A percentile compares a stretch with the other conserved stretches of the same genome.
These are phyloP conservation scores for Brachyptera risi DNA, from an alignment of 2,888 invertebrate species.

Conservation along the genomic window DNA sequence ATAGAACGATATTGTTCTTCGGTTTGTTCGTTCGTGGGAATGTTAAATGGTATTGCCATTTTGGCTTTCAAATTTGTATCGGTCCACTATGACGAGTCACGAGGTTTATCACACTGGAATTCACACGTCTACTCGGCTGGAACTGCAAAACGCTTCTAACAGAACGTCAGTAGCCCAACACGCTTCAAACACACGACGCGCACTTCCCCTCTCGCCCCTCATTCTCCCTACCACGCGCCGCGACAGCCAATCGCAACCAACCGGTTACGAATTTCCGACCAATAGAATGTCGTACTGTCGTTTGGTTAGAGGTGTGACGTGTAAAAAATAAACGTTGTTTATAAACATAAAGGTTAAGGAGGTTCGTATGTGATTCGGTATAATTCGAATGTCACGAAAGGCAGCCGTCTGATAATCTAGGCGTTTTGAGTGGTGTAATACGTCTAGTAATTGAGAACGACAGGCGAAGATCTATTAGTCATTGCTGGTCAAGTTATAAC, in stretches of 20 bases:
- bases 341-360: too few relatives aligned
- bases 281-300: neutral
- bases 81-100: slow-evolving; percentile 12
- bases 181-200: slow-evolving; percentile 8
- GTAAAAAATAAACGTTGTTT: neutral
- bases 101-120: neutral
- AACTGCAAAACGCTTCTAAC: neutral
- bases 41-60: slow-evolving; percentile 57
- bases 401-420: too few relatives aligned
- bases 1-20: slow-evolving; percentile 55
- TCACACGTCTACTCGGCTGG: slow-evolving; percentile 11
- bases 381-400: too few relatives aligned
- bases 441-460: too few relatives aligned
- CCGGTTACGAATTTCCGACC: too few relatives aligned
- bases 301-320: neutral
- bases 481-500: too few relatives aligned
- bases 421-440: too few relatives aligned
- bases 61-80: slow-evolving; percentile 32
- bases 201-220: neutral
- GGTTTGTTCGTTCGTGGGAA: slow-evolving; percentile 54
- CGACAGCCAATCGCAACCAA: too few relatives aligned
- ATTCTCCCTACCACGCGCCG: neutral
- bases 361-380: too few relatives aligned
- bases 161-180: neutral
- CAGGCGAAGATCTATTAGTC: too few relatives aligned